phyloP scores from a whole-genome alignment of 2,888 invertebrate genomes.

The Phalangium opilio region DNA sequence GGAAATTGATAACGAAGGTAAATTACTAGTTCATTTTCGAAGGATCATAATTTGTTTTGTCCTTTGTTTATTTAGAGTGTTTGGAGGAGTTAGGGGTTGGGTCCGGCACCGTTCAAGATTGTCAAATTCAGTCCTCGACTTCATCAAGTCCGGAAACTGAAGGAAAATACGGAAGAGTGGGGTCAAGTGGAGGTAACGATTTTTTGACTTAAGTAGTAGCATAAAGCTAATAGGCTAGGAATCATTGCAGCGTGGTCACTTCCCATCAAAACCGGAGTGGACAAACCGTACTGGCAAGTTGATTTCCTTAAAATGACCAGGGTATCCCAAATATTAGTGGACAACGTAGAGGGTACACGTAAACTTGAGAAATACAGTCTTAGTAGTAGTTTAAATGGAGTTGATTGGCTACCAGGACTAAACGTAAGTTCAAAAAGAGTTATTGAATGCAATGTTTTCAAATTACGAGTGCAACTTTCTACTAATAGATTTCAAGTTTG shows the following conservation, averaged over 20 bases:
- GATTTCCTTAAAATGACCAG: conserved; percentile 16
- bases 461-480: no score
- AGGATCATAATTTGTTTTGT: no score
- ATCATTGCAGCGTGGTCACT: conserved; percentile 17
- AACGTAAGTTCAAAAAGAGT: conserved; percentile 11
- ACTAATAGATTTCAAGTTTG: no score
- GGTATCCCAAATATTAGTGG: conserved; percentile 12
- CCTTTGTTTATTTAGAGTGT: conserved; percentile 4
- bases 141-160: no score
- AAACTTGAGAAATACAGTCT: conserved; percentile 15
- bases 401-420: conserved; percentile 17
- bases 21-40: no score
- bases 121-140: neutral
- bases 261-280: conserved; percentile 13
- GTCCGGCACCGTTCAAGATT: conserved; percentile 1
- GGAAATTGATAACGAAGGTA: neutral
- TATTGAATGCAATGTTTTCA: no score
- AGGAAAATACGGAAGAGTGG: no score
- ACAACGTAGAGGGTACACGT: conserved; percentile 13
- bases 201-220: no score
- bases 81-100: conserved; percentile 5
- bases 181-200: no score
- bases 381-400: conserved; percentile 17
- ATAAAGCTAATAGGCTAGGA: no score
- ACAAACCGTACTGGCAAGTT: conserved; percentile 17